Evolutionary conservation across 2,797 vertebrate species (phyloP).

Genomic region (Poecilia picta): DNA sequence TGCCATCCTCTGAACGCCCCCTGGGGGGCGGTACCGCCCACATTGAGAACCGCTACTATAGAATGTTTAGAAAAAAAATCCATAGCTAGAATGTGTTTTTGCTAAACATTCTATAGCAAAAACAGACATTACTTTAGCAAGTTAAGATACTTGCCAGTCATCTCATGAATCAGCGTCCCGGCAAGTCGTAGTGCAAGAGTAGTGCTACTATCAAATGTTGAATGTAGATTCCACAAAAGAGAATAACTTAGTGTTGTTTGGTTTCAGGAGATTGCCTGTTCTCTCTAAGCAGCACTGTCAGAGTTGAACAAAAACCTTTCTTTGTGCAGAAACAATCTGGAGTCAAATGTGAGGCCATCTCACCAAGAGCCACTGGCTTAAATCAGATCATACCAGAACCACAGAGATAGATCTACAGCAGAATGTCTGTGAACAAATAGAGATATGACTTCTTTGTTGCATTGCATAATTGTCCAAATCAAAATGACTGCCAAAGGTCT

Average conservation of each 20-base stretch:
- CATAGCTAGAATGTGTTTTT: too few relatives aligned
- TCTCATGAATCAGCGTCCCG: not conserved
- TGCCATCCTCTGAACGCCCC: too few relatives aligned
- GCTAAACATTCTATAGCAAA: not conserved
- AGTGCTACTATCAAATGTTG: not conserved
- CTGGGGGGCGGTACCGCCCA: too few relatives aligned
- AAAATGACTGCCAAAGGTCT: not conserved
- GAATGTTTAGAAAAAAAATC: too few relatives aligned
- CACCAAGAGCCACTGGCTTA: not conserved
- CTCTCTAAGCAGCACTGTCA: not conserved
- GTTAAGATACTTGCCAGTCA: not conserved
- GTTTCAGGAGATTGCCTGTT: not conserved
- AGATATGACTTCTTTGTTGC: not conserved
- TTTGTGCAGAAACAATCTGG: not conserved
- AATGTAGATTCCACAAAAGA: not conserved
- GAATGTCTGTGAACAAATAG: not conserved
- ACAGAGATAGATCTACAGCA: not conserved
- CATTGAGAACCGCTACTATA: too few relatives aligned
- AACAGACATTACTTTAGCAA: not conserved
- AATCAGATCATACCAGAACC: not conserved
- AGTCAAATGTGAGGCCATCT: not conserved
- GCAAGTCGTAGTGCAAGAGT: too few relatives aligned
- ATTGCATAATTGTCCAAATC: not conserved
- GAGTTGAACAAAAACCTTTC: not conserved
- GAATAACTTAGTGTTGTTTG: too few relatives aligned